phyloP scores from a whole-genome alignment of 2,113 vertebrate genomes.

The Cephalopterus ornatus region DNA sequence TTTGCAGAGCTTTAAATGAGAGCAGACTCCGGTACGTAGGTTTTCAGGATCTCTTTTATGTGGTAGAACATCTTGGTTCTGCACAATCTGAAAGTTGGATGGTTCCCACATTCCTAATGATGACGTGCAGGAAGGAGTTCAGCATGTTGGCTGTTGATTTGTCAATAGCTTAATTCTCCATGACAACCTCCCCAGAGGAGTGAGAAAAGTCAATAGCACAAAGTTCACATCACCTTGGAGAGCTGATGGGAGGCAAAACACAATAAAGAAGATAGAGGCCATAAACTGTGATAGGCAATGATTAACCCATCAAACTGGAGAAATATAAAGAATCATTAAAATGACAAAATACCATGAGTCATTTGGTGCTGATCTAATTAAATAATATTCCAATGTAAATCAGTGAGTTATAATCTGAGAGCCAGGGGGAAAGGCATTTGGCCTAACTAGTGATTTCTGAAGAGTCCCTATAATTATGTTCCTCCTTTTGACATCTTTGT shows the following conservation, averaged over 20 bases:
- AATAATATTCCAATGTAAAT: constrained; percentile 60
- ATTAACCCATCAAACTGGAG: constrained; percentile 79
- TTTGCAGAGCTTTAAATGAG: neutral
- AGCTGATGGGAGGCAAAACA: constrained; percentile 64
- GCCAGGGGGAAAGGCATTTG: neutral
- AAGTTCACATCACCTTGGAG: constrained; percentile 73
- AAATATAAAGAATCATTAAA: constrained; percentile 74
- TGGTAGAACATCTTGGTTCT: constrained; percentile 42
- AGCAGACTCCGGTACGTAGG: neutral
- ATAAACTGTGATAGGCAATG: constrained; percentile 73
- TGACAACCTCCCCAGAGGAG: constrained; percentile 69
- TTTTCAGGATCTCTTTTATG: neutral
- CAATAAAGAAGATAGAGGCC: constrained; percentile 71
- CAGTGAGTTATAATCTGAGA: constrained; percentile 46
- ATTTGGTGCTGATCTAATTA: constrained; percentile 58
- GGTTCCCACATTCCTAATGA: constrained; percentile 57
- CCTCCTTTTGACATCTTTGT: neutral
- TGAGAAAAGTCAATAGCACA: constrained; percentile 74
- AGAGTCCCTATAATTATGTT: neutral
- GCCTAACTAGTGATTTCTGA: constrained; percentile 40
- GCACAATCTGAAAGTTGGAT: constrained; percentile 25
- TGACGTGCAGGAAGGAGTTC: constrained; percentile 53
- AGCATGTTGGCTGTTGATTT: constrained; percentile 61
- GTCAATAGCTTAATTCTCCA: constrained; percentile 77
- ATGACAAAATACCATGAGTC: constrained; percentile 65